Percentiles rank a stretch among this genome's conserved stretches.
These are phyloP conservation scores for Moxostoma hubbsi DNA, from an alignment of 2,797 vertebrate species.

Conservation along the genomic window DNA sequence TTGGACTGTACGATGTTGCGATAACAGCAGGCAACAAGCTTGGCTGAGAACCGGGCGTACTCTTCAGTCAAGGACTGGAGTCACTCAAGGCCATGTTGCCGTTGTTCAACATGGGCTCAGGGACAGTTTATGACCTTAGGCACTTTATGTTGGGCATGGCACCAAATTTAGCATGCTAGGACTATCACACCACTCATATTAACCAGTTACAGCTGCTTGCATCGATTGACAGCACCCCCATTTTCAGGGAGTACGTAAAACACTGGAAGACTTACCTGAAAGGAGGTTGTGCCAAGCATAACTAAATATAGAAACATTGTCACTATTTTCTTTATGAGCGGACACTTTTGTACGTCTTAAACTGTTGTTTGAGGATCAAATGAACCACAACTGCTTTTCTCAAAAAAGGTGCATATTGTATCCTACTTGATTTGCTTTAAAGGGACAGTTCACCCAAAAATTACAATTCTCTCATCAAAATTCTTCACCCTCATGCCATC, in stretches of 20 bases:
- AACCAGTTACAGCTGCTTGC: conserved; percentile 87
- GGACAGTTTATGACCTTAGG: conserved; percentile 87
- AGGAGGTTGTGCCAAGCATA: conserved; percentile 87
- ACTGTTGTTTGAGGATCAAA: neutral
- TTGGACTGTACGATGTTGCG: conserved; percentile 85
- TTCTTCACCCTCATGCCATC: too few relatives aligned
- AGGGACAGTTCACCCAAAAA: too few relatives aligned
- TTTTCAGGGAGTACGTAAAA: conserved; percentile 84
- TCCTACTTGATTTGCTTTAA: neutral
- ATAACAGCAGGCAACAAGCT: conserved; percentile 82
- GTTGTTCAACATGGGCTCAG: conserved; percentile 85
- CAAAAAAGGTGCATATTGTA: conserved; percentile 26
- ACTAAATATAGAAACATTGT: conserved; percentile 68
- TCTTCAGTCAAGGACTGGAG: conserved; percentile 84
- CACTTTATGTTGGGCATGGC: conserved; percentile 86
- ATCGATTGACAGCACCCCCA: conserved; percentile 78
- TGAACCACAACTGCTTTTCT: neutral
- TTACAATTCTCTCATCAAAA: too few relatives aligned
- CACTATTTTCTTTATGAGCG: neutral
- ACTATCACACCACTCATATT: conserved; percentile 90
- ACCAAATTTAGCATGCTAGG: conserved; percentile 88
- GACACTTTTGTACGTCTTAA: neutral
- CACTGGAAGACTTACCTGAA: conserved; percentile 87
- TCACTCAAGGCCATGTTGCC: conserved; percentile 87
- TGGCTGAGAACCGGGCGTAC: conserved; percentile 76